Conservation (phyloP, 2,113 vertebrate genomes). For the Smithornis capensis region DNA sequence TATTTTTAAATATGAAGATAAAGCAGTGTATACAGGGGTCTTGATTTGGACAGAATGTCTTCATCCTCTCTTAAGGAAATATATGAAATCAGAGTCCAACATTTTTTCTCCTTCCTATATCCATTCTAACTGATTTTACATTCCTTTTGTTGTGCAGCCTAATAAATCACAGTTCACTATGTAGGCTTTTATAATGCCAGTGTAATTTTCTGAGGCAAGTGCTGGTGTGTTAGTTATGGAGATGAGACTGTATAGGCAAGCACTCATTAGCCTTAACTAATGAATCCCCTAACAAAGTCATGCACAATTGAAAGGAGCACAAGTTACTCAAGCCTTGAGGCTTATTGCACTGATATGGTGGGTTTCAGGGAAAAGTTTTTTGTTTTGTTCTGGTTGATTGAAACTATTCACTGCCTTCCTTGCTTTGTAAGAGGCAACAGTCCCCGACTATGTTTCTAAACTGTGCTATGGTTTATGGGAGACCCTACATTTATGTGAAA, state of each 20-base stretch:
- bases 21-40: background rate
- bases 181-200: background rate
- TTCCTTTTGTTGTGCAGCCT: background rate
- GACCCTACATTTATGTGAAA: background rate
- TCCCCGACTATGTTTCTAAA: background rate
- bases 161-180: background rate
- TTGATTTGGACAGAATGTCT: background rate
- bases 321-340: background rate
- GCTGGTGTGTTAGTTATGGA: background rate
- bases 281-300: background rate
- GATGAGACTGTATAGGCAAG: background rate
- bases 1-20: background rate
- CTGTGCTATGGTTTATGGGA: background rate
- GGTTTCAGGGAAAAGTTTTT: background rate
- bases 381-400: background rate
- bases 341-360: background rate
- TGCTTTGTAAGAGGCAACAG: background rate
- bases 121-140: background rate
- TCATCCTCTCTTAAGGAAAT: background rate
- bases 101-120: background rate
- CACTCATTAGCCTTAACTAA: constrained; percentile 3
- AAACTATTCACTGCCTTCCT: background rate
- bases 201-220: constrained; percentile 2
- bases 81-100: background rate
- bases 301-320: background rate